Base-by-base conservation (phyloP, 2,797 vertebrate genomes). In the Fundulus diaphanus region DNA sequence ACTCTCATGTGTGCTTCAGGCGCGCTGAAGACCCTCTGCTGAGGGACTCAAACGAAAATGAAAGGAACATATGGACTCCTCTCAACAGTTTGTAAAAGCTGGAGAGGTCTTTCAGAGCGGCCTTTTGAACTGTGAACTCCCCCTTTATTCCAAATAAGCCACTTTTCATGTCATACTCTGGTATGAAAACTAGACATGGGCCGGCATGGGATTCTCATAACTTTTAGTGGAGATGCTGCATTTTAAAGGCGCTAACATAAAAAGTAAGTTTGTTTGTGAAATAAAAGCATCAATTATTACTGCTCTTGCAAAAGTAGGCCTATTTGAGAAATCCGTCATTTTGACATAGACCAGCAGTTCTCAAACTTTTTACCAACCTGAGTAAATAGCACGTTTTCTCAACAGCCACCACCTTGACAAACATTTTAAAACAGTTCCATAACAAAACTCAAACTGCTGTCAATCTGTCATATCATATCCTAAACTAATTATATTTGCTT, bases 1-100 rank as follows among this genome's bases (percentile, higher is more conserved):
- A 96, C 95, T 22, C 92, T 95, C 61, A 91, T 95, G 66, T 96
- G 95, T 66, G 90, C 95, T 52, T 94, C 95, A 31, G 95, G 95
- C 67, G 95, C 95, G 56, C 93, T 96, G 51, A 95, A 96, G 82
- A 96, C 95, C 56, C 94, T 96, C 78, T 95, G 95, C 88, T 96
- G 92, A 95, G 85, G 74, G 73, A 46, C 13, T 2, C 22, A 29
- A 20, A 48, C 61, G 1, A 68, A 74, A 61, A 46, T 4, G 1
- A 81, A 75, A 44, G 40, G 68, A 68, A 67, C 77, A 87, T 78
- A 73, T 59, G 85, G 83, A 66, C 82, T 87, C 52, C 44, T 82
- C 74, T 78, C 85, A 81, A 82, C 88, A 54, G 68, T 79, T 81
- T 67, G 22, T 80, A 67, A 16, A 73, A 66, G 89, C 87, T 85